These are phyloP conservation scores for Heliocidaris erythrogramma DNA, from an alignment of 35 echinoderm and acorn worm species.

Conservation along the genomic window DNA sequence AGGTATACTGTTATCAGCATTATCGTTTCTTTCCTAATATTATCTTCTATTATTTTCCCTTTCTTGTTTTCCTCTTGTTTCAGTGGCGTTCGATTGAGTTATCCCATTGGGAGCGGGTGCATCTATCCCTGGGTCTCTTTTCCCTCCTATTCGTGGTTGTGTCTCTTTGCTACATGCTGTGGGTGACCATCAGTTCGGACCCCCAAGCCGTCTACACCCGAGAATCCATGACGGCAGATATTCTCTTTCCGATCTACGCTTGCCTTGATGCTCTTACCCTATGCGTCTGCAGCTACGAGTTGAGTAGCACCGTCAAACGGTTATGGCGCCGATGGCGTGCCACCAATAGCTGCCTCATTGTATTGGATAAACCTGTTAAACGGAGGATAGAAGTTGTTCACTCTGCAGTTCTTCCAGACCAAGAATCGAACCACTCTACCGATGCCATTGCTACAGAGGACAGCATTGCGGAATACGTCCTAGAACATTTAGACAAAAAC, in stretches of 20 bases:
- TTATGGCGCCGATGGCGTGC: conserved; percentile 26
- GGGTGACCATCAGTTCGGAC: conserved; percentile 56
- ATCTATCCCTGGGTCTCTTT: conserved; percentile 44
- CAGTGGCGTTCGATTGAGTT: conserved; percentile 42
- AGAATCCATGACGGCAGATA: conserved; percentile 39
- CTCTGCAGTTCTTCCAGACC: not conserved
- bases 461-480: not conserved
- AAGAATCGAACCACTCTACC: not conserved
- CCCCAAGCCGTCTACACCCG: conserved; percentile 53
- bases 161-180: conserved; percentile 53
- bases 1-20: too few species aligned
- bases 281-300: conserved; percentile 24
- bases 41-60: too few species aligned
- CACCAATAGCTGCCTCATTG: not conserved
- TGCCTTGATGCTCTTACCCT: conserved; percentile 32
- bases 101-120: conserved; percentile 37
- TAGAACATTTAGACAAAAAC: not conserved
- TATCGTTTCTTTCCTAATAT: too few species aligned
- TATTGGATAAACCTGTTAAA: conserved; percentile 36
- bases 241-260: conserved; percentile 66
- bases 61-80: not conserved
- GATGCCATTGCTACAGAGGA: not conserved
- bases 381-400: not conserved
- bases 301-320: conserved; percentile 35
- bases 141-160: conserved; percentile 51